A percentile compares a stretch with the other conserved stretches of the same genome.
These are phyloP conservation scores for Galago senegalensis DNA, from an alignment of 2,797 vertebrate genomes.

Conservation along the genomic window DNA sequence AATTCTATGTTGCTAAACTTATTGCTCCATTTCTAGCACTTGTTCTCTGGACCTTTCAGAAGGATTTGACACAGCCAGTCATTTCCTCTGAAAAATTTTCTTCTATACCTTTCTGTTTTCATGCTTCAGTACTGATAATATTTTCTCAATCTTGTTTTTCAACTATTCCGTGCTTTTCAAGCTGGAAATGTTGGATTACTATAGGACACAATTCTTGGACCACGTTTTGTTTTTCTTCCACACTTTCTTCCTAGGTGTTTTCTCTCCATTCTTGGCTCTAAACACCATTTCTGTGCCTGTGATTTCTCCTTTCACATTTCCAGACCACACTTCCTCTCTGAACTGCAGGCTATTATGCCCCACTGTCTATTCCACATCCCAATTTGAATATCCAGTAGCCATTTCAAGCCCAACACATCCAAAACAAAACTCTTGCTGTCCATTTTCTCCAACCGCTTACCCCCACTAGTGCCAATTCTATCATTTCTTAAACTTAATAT, in stretches of 20 bases:
- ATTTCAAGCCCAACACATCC: background rate
- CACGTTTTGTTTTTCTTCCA: background rate
- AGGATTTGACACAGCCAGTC: background rate
- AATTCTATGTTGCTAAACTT: background rate
- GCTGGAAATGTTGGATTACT: background rate
- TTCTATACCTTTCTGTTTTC: background rate
- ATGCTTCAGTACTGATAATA: background rate
- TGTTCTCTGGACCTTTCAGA: background rate
- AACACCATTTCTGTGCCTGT: background rate
- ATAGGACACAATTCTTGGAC: background rate
- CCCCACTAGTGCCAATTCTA: background rate
- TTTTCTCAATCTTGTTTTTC: background rate
- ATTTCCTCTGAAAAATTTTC: background rate
- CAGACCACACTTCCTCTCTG: background rate
- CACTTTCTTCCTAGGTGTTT: background rate
- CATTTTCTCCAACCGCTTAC: background rate
- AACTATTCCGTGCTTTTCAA: background rate
- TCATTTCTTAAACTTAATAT: background rate
- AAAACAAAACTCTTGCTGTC: background rate
- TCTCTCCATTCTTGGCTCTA: background rate
- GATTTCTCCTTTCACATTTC: background rate
- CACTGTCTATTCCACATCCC: background rate
- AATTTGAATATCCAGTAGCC: background rate
- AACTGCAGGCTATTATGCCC: background rate
- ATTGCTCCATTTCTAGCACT: background rate